Evolutionary conservation across 2,113 vertebrate genomes (phyloP).

Genomic region (Megaleporinus macrocephalus): DNA sequence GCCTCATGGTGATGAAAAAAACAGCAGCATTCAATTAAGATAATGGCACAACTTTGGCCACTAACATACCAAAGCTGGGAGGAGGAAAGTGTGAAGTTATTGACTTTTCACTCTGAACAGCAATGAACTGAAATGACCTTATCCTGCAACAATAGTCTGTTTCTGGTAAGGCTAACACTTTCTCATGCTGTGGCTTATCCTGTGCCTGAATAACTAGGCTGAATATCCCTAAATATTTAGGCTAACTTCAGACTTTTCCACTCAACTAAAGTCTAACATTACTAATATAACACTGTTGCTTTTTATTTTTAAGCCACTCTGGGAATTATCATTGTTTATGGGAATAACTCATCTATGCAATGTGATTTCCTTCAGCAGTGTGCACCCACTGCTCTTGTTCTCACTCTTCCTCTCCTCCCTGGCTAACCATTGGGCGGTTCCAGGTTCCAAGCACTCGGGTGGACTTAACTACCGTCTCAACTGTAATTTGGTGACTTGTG

Average conservation of each 20-base stretch:
- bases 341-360: neutral
- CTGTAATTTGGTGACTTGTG: constrained; percentile 81
- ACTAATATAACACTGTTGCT: neutral
- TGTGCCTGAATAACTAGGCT: neutral
- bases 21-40: constrained; percentile 11
- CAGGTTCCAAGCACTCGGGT: constrained; percentile 65
- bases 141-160: neutral
- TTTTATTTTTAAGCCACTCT: neutral
- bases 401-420: constrained; percentile 45
- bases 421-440: constrained; percentile 70
- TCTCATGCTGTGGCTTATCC: constrained; percentile 1
- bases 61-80: constrained; percentile 14
- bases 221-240: neutral
- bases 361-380: neutral
- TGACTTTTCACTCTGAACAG: neutral
- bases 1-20: neutral
- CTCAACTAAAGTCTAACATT: neutral
- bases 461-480: constrained; percentile 73
- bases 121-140: constrained; percentile 38
- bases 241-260: neutral
- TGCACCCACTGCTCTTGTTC: neutral
- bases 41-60: constrained; percentile 24
- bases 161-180: neutral
- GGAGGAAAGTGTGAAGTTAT: constrained; percentile 6
- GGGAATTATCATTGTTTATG: neutral